Percentiles rank a stretch among this genome's conserved stretches.
Evolutionary conservation across 2,888 invertebrate species (phyloP).

Genomic region (Pegoplata infirma): DNA sequence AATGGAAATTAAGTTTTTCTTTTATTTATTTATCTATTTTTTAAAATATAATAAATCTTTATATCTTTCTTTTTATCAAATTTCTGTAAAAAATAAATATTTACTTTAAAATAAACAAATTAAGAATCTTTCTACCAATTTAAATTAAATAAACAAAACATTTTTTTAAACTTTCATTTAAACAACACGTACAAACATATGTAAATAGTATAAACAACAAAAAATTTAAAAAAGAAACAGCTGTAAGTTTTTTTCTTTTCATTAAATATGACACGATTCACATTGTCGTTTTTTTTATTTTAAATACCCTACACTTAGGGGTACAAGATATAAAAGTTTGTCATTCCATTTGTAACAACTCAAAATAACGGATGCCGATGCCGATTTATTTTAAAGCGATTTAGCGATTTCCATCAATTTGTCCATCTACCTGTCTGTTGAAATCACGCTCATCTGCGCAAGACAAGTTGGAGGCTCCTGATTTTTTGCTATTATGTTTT

Average conservation of each 20-base stretch:
- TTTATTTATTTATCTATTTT: not conserved
- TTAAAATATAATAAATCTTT: not conserved
- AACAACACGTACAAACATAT: slow-evolving; percentile 22
- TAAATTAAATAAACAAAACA: slow-evolving; percentile 8
- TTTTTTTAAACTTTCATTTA: not conserved
- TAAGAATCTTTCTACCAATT: not conserved
- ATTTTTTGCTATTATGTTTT: too few species aligned
- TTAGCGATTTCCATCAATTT: too few species aligned
- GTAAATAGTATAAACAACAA: too few species aligned
- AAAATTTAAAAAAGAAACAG: not conserved
- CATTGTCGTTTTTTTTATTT: not conserved
- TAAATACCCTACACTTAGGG: too few species aligned
- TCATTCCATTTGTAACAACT: too few species aligned
- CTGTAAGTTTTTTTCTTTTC: not conserved
- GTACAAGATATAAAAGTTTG: too few species aligned
- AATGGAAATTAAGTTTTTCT: slow-evolving; percentile 38
- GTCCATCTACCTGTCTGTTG: too few species aligned
- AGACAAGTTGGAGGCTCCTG: too few species aligned
- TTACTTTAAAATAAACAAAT: slow-evolving; percentile 19
- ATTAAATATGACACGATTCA: not conserved
- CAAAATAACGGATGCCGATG: too few species aligned
- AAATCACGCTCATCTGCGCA: too few species aligned
- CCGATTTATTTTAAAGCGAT: too few species aligned
- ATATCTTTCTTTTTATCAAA: slow-evolving; percentile 12
- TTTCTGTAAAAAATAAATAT: slow-evolving; percentile 25